Conservation (phyloP, 2,797 vertebrate species). For the Gastrophryne carolinensis region DNA sequence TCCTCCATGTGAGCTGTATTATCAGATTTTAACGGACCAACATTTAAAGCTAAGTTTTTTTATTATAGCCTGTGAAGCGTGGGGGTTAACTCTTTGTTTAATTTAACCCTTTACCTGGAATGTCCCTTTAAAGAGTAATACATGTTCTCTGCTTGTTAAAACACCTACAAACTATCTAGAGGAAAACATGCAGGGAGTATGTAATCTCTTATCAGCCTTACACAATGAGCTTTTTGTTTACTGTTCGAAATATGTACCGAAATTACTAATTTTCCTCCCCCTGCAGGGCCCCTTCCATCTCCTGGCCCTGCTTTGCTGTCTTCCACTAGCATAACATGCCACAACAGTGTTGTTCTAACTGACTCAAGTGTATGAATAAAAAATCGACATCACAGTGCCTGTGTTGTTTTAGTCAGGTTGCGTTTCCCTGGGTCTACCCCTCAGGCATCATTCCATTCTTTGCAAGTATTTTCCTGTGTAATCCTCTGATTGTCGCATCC, state of each 20-base stretch:
- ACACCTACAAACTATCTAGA: background rate
- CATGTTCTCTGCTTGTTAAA: too few species aligned
- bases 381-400: conserved; percentile 22
- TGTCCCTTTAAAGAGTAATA: too few species aligned
- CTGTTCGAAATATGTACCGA: background rate
- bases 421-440: background rate
- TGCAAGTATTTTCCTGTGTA: conserved; percentile 33
- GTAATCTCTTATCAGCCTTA: background rate
- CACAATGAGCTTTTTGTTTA: conserved; percentile 21
- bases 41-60: too few species aligned
- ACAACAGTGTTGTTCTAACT: conserved; percentile 16
- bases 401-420: conserved; percentile 21
- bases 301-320: background rate
- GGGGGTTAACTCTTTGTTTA: too few species aligned
- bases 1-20: too few species aligned
- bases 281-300: background rate
- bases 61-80: too few species aligned
- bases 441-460: conserved; percentile 30
- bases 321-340: conserved; percentile 10
- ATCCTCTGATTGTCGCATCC: conserved; percentile 25
- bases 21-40: too few species aligned
- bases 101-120: too few species aligned
- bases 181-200: background rate
- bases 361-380: conserved; percentile 13
- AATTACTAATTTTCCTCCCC: background rate